Conservation (phyloP, 2,888 invertebrate genomes). For the Koerneria pararmatus region DNA sequence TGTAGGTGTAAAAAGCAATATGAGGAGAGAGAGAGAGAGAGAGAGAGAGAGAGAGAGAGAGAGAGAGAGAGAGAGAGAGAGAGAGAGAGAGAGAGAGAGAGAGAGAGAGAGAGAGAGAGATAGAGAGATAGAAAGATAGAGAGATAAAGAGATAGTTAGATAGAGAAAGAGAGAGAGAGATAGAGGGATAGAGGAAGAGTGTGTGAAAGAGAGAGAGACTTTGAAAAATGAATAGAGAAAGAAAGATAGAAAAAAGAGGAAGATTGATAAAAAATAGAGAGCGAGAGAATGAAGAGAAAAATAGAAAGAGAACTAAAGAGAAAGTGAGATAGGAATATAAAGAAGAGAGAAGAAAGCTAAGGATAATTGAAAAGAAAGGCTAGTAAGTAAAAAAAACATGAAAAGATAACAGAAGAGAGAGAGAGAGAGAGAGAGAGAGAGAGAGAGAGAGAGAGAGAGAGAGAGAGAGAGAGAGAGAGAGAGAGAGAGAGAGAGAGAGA, state of each 20-base stretch:
- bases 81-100: constrained; percentile 17
- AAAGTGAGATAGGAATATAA: not conserved
- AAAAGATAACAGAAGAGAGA: not conserved
- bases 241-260: not conserved
- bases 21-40: constrained; percentile 5
- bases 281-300: constrained; percentile 12
- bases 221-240: not conserved
- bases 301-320: constrained; percentile 13
- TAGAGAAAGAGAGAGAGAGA: not conserved
- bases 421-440: not conserved
- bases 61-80: constrained; percentile 15
- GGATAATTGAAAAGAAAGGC: no score
- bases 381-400: constrained; percentile 10
- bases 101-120: not conserved
- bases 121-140: constrained; percentile 13
- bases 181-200: constrained; percentile 10
- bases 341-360: constrained; percentile 15
- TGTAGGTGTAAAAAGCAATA: not conserved
- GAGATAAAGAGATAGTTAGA: constrained; percentile 13
- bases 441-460: no score
- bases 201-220: constrained; percentile 1
- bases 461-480: no score
- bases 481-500: no score
- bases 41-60: not conserved
- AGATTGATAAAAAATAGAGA: no score